Base-by-base conservation (phyloP, 2,888 invertebrate genomes). In the Glomeris marginata region DNA sequence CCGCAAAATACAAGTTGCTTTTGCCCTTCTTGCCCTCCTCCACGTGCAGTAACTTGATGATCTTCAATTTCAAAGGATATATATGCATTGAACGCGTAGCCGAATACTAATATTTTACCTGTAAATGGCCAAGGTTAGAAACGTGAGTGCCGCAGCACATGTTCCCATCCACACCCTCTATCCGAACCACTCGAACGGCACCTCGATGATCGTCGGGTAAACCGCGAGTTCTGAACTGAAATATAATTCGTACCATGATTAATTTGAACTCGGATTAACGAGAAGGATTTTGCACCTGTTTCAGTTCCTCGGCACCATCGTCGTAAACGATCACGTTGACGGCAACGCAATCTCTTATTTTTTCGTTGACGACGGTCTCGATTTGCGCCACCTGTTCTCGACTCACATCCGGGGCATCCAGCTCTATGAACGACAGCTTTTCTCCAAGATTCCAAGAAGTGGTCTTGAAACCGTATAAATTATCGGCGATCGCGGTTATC, bases 111-210 rank as follows among this genome's bases (percentile, higher is more conserved):
- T 38, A 6, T 33, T 38, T 22, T n/a, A 71, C 70, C 65, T 73
- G 69, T 37, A 72, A 59, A 55, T 74, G 72, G 34, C 77, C 74
- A 33, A 86, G 69, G 65, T 81, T 84, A 3, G 74, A 71, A 1
- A 88, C 84, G 63, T 88, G 88, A 0, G 88, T 88, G 1, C 88
- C 88, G 66, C 88, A 88, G 63, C 88, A 90, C 76, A 86, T 78
- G 60, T 84, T 84, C 52, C 77, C 75, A 57, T 88, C 87, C 42
- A 86, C 67, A 18, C 77, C 77, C 35, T 79, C 77, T 52, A 88
- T 88, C 47, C 76, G 74, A 35, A 90, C 76, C 2, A 88, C 77
- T 47, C 88, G 71, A 13, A 86, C 79, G 21, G 78, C 75, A 0
- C 83, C 83, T 57, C 74, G 74, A 57, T 84, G 82, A 63, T 87